phyloP scores from a whole-genome alignment of 2,888 invertebrate genomes.

The Petrolisthes manimaculis region DNA sequence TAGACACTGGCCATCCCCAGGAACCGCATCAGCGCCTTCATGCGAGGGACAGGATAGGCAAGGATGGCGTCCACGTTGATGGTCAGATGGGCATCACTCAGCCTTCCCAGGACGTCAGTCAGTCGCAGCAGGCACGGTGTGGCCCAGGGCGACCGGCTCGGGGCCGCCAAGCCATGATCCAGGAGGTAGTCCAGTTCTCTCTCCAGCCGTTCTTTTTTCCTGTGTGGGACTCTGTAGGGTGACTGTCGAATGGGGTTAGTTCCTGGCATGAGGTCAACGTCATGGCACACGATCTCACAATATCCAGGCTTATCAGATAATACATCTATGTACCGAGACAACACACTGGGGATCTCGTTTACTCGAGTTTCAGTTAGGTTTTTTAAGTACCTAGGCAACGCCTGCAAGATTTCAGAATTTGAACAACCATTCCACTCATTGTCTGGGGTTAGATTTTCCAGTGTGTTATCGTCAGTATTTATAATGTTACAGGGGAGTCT shows the following conservation, averaged over 20 bases:
- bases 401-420: neutral
- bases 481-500: neutral
- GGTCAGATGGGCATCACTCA: too few species aligned
- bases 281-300: neutral
- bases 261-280: neutral
- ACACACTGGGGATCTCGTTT: neutral
- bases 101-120: too few species aligned
- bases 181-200: too few species aligned
- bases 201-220: neutral
- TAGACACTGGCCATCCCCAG: too few species aligned
- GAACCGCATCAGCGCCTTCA: too few species aligned
- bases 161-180: too few species aligned
- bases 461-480: neutral
- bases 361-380: neutral
- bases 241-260: neutral
- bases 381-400: neutral
- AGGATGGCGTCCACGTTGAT: too few species aligned
- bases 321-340: neutral
- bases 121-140: too few species aligned
- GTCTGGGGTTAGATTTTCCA: neutral
- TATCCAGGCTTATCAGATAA: neutral
- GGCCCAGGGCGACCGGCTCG: too few species aligned
- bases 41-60: too few species aligned
- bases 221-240: neutral
- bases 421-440: neutral